Evolutionary conservation across 2,113 vertebrate species (phyloP).

Genomic region (Odobenus rosmarus): DNA sequence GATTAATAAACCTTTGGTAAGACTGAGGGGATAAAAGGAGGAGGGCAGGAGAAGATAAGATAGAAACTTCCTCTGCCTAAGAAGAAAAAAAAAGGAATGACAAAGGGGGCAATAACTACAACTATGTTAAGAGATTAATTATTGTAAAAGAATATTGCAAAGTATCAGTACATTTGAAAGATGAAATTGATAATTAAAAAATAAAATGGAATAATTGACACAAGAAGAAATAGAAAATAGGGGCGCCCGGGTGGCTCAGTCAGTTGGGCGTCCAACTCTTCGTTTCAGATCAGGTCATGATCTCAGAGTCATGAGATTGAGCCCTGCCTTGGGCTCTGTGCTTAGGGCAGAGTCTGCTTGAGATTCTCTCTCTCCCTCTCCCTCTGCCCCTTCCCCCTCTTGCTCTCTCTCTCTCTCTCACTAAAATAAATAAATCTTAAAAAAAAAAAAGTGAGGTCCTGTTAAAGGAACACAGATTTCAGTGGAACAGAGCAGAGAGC

Average conservation of each 20-base stretch:
- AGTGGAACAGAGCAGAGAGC: neutral
- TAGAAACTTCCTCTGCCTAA: neutral
- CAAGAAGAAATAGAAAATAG: neutral
- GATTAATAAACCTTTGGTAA: neutral
- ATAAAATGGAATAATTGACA: neutral
- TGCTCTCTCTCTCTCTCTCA: neutral
- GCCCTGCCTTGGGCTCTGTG: neutral
- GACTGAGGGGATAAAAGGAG: neutral
- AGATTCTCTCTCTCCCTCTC: neutral
- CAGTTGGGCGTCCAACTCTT: neutral
- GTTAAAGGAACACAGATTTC: neutral
- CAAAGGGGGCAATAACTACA: neutral
- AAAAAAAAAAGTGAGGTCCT: neutral
- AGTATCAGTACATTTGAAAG: neutral
- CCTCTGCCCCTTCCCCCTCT: neutral
- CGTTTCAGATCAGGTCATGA: neutral
- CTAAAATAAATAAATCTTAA: neutral
- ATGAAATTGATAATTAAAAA: neutral
- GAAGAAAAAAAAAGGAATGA: neutral
- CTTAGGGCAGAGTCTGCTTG: neutral
- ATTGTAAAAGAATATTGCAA: neutral
- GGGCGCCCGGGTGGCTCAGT: neutral
- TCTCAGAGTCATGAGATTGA: neutral
- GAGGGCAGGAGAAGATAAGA: neutral
- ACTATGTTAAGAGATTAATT: neutral